Conservation (phyloP, 1,140 invertebrate genomes). For the Drosophila nigrodunni region DNA sequence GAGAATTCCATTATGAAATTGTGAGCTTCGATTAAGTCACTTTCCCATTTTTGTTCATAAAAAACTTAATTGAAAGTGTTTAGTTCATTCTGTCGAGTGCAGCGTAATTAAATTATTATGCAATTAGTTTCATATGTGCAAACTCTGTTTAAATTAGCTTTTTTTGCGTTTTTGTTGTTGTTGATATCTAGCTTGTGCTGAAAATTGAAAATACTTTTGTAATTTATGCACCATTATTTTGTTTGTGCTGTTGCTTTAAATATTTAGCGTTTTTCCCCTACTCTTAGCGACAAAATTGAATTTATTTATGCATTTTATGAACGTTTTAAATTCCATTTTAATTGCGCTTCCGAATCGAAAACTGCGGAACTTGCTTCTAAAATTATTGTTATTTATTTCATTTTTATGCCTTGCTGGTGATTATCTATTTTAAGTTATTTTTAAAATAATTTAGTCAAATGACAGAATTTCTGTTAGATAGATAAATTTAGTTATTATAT, state of each 20-base stretch:
- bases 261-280: slow-evolving; percentile 5
- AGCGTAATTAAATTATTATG: slow-evolving; percentile 47
- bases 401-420: slow-evolving; percentile 24
- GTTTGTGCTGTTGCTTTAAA: slow-evolving; percentile 24
- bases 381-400: slow-evolving; percentile 19
- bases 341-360: slow-evolving; percentile 54
- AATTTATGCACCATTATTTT: slow-evolving; percentile 35
- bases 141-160: slow-evolving; percentile 30
- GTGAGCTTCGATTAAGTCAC: background rate
- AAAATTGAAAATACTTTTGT: slow-evolving; percentile 32
- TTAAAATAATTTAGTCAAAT: background rate
- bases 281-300: slow-evolving; percentile 22
- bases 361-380: slow-evolving; percentile 30
- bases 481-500: background rate
- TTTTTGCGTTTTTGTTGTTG: slow-evolving; percentile 2
- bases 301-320: slow-evolving; percentile 46
- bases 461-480: background rate
- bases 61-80: background rate
- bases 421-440: slow-evolving; percentile 25
- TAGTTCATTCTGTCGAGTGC: background rate
- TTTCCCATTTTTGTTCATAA: background rate
- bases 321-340: slow-evolving; percentile 36
- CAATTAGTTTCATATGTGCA: slow-evolving; percentile 27
- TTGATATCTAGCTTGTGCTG: background rate
- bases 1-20: background rate